Percentiles rank a stretch among this genome's conserved stretches.
Conservation (phyloP, 2,888 invertebrate species). For the Pachycephus smyrnensis region DNA sequence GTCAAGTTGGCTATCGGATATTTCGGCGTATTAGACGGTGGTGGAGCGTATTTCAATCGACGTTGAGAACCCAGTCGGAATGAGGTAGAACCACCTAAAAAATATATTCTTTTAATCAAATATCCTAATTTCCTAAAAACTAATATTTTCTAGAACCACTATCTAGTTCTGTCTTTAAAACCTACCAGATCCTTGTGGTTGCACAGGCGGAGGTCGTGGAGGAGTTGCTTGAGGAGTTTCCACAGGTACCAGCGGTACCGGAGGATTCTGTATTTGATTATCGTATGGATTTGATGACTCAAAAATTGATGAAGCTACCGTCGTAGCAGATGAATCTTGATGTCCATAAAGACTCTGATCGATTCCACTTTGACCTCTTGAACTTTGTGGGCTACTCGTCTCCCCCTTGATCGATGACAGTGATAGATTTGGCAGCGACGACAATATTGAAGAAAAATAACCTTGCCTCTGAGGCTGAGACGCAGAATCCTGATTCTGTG, state of each 20-base stretch:
- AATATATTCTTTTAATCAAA: neutral
- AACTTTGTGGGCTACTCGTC: constrained; percentile 14
- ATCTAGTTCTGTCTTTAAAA: neutral
- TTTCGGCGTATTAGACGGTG: constrained; percentile 69
- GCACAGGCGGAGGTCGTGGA: neutral
- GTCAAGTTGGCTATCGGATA: constrained; percentile 15
- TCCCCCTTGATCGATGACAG: constrained; percentile 54
- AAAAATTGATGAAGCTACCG: neutral
- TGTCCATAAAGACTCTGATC: neutral
- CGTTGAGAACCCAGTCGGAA: constrained; percentile 78
- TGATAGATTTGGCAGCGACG: constrained; percentile 59
- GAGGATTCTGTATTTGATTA: neutral
- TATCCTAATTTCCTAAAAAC: neutral
- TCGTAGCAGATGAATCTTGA: neutral
- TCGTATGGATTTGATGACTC: neutral
- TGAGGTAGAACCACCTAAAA: constrained; percentile 49
- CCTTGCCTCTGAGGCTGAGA: constrained; percentile 38
- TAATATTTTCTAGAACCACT: neutral
- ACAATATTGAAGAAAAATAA: constrained; percentile 60
- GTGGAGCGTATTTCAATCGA: constrained; percentile 81
- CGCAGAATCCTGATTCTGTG: constrained; percentile 13
- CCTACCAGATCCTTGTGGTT: neutral
- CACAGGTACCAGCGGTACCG: neutral
- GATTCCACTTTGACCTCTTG: constrained; percentile 9
- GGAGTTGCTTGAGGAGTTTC: neutral